phyloP scores from a whole-genome alignment of 2,888 invertebrate species.

The Thymelicus sylvestris region DNA sequence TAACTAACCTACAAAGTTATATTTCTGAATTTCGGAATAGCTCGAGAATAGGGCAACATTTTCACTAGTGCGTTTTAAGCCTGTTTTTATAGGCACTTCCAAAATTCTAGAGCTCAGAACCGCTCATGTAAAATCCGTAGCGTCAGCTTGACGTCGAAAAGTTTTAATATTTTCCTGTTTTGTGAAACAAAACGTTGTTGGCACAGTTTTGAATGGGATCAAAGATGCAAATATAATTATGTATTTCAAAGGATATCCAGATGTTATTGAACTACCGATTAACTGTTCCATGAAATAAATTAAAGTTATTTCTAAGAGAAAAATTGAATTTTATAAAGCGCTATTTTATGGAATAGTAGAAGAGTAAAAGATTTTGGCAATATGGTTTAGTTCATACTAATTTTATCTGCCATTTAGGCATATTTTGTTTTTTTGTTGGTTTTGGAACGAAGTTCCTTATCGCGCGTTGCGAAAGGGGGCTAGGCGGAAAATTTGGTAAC shows the following conservation, averaged over 20 bases:
- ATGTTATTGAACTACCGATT: too few relatives aligned
- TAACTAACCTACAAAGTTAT: background rate
- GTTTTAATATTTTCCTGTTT: background rate
- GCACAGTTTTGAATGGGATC: background rate
- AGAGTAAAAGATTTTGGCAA: too few relatives aligned
- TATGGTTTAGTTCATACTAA: too few relatives aligned
- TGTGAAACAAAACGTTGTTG: background rate
- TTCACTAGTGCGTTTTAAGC: background rate
- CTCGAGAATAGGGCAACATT: background rate
- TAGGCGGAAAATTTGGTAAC: too few relatives aligned
- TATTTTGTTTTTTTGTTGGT: too few relatives aligned
- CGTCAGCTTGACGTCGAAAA: constrained; percentile 2
- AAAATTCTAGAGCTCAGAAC: background rate
- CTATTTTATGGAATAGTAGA: too few relatives aligned
- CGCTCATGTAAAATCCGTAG: background rate
- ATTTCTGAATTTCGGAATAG: background rate
- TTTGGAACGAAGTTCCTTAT: too few relatives aligned
- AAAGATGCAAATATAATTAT: background rate
- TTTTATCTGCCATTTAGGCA: too few relatives aligned
- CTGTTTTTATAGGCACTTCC: background rate
- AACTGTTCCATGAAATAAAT: too few relatives aligned
- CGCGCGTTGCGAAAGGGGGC: too few relatives aligned
- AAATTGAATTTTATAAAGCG: too few relatives aligned
- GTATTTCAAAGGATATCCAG: background rate
- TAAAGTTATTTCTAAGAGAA: too few relatives aligned